Evolutionary conservation across 2,888 invertebrate species (phyloP), one percentile per base, ranked within the genome.

Genomic region (Torymus tubicola): DNA sequence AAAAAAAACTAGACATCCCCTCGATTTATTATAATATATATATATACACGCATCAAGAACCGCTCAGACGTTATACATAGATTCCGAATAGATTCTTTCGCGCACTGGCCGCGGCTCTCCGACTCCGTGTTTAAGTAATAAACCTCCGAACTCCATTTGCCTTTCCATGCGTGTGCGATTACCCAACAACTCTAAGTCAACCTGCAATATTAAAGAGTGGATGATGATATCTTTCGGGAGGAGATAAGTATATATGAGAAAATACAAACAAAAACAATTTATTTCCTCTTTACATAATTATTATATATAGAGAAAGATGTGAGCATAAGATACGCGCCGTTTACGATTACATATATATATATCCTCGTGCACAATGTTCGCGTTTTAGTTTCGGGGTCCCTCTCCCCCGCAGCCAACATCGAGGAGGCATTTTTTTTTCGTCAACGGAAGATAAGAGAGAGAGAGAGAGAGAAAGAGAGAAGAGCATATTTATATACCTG

Each of bases 131-230:
- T 73, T 68, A 67, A 72, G 50, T 67, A 16, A 24, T 24, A 18
- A 16, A 13, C 10, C 10, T 16, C 24, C 14, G 42, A 24, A 16
- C 60, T 75, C 60, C 53, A 31, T 69, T 75, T 55, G 50, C 18
- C 21, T 53, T 24, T 60, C 50, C 53, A 31, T 71, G 57, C n/a
- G n/a, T 64, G 53, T 73, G 50, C 31, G 42, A 13, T 21, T 63
- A 63, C 21, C 18, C 61, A 78, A 73, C 63, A 73, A 72, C 21
- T 73, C 60, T 78, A 72, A 72, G 67, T 78, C 65, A 78, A 72
- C 68, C 63, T 78, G 72, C 72, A 61, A 68, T 73, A 63, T 68
- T 78, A 73, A 73, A 16, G 70, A 68, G 2, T 69, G 65, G 65
- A 64, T 78, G 77, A 64, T 78, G 77, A 64, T 78, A 71, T 78